Evolutionary conservation across 2,113 vertebrate species (phyloP), one percentile per base, ranked within the genome.

Genomic region (Macrotis lagotis): DNA sequence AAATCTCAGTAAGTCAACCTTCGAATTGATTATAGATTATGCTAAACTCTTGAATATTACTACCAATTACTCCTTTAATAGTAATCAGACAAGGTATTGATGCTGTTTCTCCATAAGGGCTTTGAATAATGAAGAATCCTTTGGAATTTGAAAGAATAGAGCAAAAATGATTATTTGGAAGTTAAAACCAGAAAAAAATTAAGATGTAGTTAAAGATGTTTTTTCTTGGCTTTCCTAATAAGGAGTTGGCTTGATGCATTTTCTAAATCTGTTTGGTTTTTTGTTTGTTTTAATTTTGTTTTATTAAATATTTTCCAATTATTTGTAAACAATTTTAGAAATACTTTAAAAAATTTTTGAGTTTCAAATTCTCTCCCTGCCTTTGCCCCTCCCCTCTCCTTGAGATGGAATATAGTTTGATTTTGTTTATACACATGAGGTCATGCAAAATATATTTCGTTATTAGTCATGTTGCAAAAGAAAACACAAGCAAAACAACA

Each of bases 1-100:
- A 66, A 97, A 98, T 83, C 98, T 99, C 91, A 99, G 99, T 99
- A 98, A 99, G 99, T 97, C 50, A 0, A 49, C 88, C 50, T 55
- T 28, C 10, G 89, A n/a, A n/a, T 25, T n/a, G 48, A 74, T 91
- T n/a, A 51, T 50, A 50, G 2, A 90, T 31, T 22, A 55, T 88
- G n/a, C 74, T 94, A 53, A 55, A 49, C 91, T 96, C 8, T 53
- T 12, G 22, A 55, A 24, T 89, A 16, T 47, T 48, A 25, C 6
- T 44, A 44, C 16, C n/a, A 83, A 5, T 83, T 22, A 44, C 19
- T 44, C 19, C 24, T n/a, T 74, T 83, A 19, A 44, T 83, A 24
- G 6, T 24, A 22, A 83, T 44, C n/a, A 44, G 37, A n/a, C 14
- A 74, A 37, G 66, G 66, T 74, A n/a, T 7, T n/a, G 37, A 83